These are phyloP conservation scores for Phylloscopus trochilus DNA, from an alignment of 2,113 vertebrate genomes.

Conservation along the genomic window DNA sequence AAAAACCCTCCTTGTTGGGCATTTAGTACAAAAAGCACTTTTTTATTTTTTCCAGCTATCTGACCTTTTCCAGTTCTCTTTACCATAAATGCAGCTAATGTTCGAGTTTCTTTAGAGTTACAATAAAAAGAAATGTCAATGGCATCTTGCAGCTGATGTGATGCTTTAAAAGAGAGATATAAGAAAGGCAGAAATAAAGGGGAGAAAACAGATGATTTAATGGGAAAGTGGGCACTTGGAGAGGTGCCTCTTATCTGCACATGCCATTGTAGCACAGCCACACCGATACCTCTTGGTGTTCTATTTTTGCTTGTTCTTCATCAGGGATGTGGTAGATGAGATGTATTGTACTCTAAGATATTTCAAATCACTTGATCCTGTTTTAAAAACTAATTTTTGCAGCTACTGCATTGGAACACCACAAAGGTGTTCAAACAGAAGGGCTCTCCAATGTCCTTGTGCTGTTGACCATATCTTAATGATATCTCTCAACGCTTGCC, in stretches of 20 bases:
- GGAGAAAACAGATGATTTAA: not conserved
- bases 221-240: not conserved
- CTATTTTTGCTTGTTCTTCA: not conserved
- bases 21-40: not conserved
- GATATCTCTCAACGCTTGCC: not conserved
- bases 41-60: not conserved
- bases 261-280: not conserved
- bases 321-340: not conserved
- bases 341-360: not conserved
- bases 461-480: not conserved
- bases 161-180: not conserved
- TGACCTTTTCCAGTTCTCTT: not conserved
- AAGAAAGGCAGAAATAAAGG: not conserved
- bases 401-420: not conserved
- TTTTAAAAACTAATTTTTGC: not conserved
- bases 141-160: not conserved
- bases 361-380: not conserved
- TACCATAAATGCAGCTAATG: not conserved
- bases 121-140: constrained; percentile 1
- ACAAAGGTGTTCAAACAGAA: not conserved
- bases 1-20: not conserved
- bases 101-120: not conserved
- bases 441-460: not conserved
- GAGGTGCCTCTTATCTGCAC: not conserved
- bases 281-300: not conserved